Base-by-base conservation (phyloP, 1,140 invertebrate species). In the Bombyx mandarina region DNA sequence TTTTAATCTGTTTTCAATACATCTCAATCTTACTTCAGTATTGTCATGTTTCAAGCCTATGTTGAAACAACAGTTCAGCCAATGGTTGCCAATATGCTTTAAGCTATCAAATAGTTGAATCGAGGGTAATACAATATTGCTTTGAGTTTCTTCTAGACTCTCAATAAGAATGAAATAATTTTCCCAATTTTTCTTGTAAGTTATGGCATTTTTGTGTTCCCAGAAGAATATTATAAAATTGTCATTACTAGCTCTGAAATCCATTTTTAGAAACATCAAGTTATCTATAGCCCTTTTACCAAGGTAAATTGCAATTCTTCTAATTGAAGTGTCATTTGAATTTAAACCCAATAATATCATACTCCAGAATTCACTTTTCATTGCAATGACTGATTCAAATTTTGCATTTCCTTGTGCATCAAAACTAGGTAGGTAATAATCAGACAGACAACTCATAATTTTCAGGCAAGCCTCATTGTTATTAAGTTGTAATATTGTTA, bases 71-170 rank as follows among this genome's bases (percentile, higher is more conserved):
- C 77, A 77, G 43, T 72, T 74, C 6, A 84, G 50, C 83, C 83
- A 86, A 63, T 68, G 74, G 44, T 66, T 47, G 0, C 67, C 69
- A 46, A 84, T 54, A 45, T 64, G 46, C 45, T 69, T 65, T 6
- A 82, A 43, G 43, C 18, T 63, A 18, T 73, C 71, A 71, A 84
- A 78, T 12, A 86, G 42, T 54, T 71, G 68, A 51, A 86, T 61
- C 8, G 83, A 86, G 49, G 83, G 83, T 9, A 83, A 49, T 2
- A 84, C 81, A 66, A 86, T 84, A 65, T 84, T 84, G 59, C 73
- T 78, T 56, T 86, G 83, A 46, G 82, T 82, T 52, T 86, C 83
- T 64, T 84, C 80, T 52, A 86, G 70, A 54, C 77, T 51, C 12
- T 86, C 83, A 45, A 86, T 59, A 8, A 86, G 62, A 43, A 79